Evolutionary conservation across 2,888 invertebrate species (phyloP), one percentile per base, ranked within the genome.

Genomic region (Oligia fasciuncula): DNA sequence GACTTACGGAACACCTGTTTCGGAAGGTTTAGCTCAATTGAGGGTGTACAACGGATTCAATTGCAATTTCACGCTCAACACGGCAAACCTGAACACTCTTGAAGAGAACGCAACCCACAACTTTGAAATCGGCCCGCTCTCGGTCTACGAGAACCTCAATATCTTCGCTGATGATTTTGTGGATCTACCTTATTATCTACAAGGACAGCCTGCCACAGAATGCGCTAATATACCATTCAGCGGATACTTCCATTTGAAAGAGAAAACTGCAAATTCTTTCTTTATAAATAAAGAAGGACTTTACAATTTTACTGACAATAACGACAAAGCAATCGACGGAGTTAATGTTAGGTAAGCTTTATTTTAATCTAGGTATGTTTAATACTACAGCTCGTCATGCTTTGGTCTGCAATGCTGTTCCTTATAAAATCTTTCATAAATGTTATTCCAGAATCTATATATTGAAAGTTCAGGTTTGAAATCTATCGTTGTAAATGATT

Each of bases 31-130:
- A 46, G 97, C 97, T 0, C 98, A 98, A 89, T 85, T 98, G 35
- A 96, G 98, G 85, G 94, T 98, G 9, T 98, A 98, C 93, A 98
- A 98, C 87, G 97, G 97, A 8, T 96, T 97, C 89, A 94, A 97
- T 54, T 98, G 98, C 88, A 94, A 96, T 79, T 96, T 97, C 80
- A 94, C 95, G 0, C 92, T 97, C 40, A 91, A 80, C 76, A 88
- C 87, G 29, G 87, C 84, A 6, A 87, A 90, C 73, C 63, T 88
- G 4, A 81, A 87, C 78, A 72, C 79, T 17, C 57, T 49, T 29
- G 73, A 80, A 14, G 65, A 84, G 2, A 93, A 93, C 73, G 83
- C 65, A 6, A 90, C 91, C 6, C 79, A 79, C 11, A 78, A 87
- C n/a, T 74, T 88, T 57, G 72, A 84, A 23, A 92, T 95, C 49